Percentiles rank a stretch among this genome's conserved stretches.
Evolutionary conservation across 2,113 vertebrate genomes (phyloP).

Genomic region (Mormyrus iriodes): DNA sequence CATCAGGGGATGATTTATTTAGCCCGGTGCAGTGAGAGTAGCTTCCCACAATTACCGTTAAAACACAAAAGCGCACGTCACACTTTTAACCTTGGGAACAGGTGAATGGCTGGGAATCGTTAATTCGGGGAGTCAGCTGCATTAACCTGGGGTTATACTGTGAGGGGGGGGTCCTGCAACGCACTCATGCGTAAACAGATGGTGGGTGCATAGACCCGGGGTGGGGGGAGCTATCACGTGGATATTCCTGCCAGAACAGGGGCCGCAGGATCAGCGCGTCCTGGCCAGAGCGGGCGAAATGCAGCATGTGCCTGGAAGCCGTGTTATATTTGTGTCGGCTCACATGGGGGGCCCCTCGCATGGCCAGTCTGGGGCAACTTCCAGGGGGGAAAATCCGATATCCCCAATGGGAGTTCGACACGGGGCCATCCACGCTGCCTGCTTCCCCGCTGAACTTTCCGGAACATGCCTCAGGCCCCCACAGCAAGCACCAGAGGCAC

Average conservation of each 20-base stretch:
- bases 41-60: slow-evolving; percentile 29
- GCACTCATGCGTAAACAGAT: background rate
- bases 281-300: background rate
- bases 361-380: background rate
- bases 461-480: slow-evolving; percentile 35
- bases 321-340: background rate
- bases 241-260: background rate
- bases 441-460: slow-evolving; percentile 46
- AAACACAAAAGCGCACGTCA: slow-evolving; percentile 42
- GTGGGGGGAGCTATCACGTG: background rate
- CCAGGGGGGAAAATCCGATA: slow-evolving; percentile 45
- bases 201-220: background rate
- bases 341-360: background rate
- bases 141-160: slow-evolving; percentile 51
- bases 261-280: background rate
- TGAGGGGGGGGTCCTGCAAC: slow-evolving; percentile 16
- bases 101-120: slow-evolving; percentile 54
- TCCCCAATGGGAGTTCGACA: slow-evolving; percentile 46
- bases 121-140: slow-evolving; percentile 55
- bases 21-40: slow-evolving; percentile 16
- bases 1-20: background rate
- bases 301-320: background rate
- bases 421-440: slow-evolving; percentile 39
- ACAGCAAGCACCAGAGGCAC: background rate
- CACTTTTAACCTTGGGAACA: slow-evolving; percentile 41